Base-by-base conservation (phyloP, 92 coral and sea anemone species). In the Desmophyllum pertusum region DNA sequence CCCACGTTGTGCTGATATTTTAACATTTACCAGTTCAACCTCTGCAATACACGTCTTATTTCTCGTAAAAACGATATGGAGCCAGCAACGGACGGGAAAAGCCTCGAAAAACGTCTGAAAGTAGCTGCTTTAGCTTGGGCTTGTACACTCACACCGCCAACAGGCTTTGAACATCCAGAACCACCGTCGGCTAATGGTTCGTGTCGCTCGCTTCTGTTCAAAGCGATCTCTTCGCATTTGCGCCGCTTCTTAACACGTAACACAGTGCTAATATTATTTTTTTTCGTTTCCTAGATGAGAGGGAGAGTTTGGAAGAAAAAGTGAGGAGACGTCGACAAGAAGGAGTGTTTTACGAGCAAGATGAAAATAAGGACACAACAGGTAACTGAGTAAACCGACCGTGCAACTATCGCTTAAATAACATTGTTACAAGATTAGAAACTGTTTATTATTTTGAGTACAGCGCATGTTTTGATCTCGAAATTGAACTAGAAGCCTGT, bases 81-180 rank as follows among this genome's bases (percentile, higher is more conserved):
- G 2, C 50, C 11, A 48, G 62, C n/a, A 5, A 37, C 42, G 14
- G 84, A 80, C 39, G 67, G 66, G 25, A 67, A 80, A n/a, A 50
- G 45, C 51, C 67, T 67, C 9, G 84, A 68, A 17, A 68, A 50
- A 0, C 40, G 30, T 6, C 51, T 80, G 11, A 68, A 80, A 80
- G 50, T 43, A 29, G 51, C 10, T 50, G 76, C 65, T 37, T 9
- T 80, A 13, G 84, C 66, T 3, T 13, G 38, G 18, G 84, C 68
- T 23, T 50, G 33, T 45, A 80, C 84, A 7, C 76, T 50, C 11
- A 80, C 84, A 13, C 50, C 10, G 48, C 50, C 76, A 38, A 80
- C 77, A 0, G 51, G 5, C n/a, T 68, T 23, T 68, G 52, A 33
- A 9, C 13, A 52, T n/a, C 39, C 27, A 6, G 84, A 80, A 17